Percentiles rank a stretch among this genome's conserved stretches.
Evolutionary conservation across 2,888 invertebrate genomes (phyloP).

Genomic region (Aleiodes testaceus): DNA sequence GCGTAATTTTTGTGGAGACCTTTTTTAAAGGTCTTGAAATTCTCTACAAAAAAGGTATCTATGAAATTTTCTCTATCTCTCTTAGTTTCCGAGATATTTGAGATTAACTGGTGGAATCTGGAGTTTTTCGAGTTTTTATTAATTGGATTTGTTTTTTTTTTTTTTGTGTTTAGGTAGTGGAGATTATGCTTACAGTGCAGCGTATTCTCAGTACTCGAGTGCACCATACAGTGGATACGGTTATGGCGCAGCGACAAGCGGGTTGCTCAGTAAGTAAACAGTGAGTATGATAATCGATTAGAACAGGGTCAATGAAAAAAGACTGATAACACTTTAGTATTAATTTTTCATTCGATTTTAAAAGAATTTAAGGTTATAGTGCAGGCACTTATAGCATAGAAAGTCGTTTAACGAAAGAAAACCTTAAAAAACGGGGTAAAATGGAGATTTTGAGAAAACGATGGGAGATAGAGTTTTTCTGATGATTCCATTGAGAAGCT

Average conservation of each 20-base stretch:
- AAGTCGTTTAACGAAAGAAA: no score
- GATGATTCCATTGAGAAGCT: no score
- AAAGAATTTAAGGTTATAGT: no score
- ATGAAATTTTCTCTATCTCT: no score
- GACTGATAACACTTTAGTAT: slow-evolving; percentile 4
- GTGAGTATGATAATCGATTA: slow-evolving; percentile 76
- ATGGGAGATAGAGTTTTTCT: no score
- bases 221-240: slow-evolving; percentile 81
- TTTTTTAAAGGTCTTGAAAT: not conserved
- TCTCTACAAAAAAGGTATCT: no score
- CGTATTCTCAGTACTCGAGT: slow-evolving; percentile 85
- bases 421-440: no score
- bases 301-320: slow-evolving; percentile 61
- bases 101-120: not conserved
- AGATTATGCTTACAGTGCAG: slow-evolving; percentile 83
- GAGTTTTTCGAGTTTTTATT: not conserved
- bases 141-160: slow-evolving; percentile 45
- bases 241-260: slow-evolving; percentile 79
- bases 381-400: no score
- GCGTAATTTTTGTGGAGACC: not conserved
- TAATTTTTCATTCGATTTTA: no score
- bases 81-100: not conserved
- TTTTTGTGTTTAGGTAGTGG: slow-evolving; percentile 76
- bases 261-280: slow-evolving; percentile 82
- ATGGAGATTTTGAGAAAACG: no score